These are phyloP conservation scores for Sclerodermus sp. DNA, from an alignment of 2,888 invertebrate genomes.

Conservation along the genomic window DNA sequence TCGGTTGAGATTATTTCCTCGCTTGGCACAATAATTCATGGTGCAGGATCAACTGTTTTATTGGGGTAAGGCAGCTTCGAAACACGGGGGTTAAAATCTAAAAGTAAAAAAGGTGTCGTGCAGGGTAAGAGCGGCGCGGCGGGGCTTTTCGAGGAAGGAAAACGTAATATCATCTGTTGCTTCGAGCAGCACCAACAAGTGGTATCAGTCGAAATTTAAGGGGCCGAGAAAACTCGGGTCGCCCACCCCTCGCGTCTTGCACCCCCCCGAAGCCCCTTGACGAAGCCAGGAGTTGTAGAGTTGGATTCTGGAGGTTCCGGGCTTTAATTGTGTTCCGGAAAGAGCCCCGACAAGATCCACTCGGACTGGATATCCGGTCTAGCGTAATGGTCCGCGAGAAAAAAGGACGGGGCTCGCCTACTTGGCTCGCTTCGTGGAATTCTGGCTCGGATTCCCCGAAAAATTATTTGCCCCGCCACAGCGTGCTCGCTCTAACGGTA, in stretches of 20 bases:
- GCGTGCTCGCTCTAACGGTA: too few species aligned
- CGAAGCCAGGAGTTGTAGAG: slow-evolving; percentile 3
- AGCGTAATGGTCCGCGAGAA: slow-evolving; percentile 27
- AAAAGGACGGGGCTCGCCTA: background rate
- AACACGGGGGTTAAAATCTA: too few species aligned
- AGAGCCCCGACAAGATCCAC: slow-evolving; percentile 28
- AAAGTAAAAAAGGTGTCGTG: too few species aligned
- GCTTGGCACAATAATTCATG: too few species aligned
- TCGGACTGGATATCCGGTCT: slow-evolving; percentile 30
- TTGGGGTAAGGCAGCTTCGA: too few species aligned
- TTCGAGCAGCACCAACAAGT: slow-evolving; percentile 42
- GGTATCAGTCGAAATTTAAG: slow-evolving; percentile 45
- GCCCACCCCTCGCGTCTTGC: too few species aligned
- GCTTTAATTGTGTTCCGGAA: slow-evolving; percentile 42
- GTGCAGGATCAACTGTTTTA: too few species aligned
- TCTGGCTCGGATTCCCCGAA: too few species aligned
- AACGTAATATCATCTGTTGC: slow-evolving; percentile 43
- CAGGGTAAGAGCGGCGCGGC: background rate
- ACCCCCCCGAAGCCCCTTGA: slow-evolving; percentile 8
- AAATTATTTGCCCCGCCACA: too few species aligned
- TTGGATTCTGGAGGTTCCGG: slow-evolving; percentile 33
- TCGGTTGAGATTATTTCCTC: too few species aligned
- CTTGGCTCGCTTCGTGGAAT: background rate
- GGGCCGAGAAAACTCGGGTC: slow-evolving; percentile 33
- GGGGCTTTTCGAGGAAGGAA: slow-evolving; percentile 6